Percentiles rank a stretch among this genome's conserved stretches.
These are phyloP conservation scores for Sipha flava DNA, from an alignment of 1,140 invertebrate genomes.

Conservation along the genomic window DNA sequence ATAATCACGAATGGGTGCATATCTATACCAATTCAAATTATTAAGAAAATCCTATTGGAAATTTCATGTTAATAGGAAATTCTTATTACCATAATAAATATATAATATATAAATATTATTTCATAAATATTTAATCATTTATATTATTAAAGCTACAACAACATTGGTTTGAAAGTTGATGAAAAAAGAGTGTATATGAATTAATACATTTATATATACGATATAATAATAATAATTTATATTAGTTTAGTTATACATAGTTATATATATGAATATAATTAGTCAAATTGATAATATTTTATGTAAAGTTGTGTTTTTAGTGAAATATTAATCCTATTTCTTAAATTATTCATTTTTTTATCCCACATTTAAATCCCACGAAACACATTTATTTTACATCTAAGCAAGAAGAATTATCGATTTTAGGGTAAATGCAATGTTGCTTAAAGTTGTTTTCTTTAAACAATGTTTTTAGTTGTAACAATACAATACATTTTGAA, in stretches of 20 bases:
- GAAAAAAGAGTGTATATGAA: no score
- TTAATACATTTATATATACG: no score
- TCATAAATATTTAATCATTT: no score
- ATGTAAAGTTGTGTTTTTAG: neutral
- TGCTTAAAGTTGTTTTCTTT: neutral
- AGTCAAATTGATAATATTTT: neutral
- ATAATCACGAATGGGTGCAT: no score
- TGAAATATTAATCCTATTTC: neutral
- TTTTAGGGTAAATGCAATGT: neutral
- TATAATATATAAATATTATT: no score
- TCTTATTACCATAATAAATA: no score
- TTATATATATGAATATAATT: neutral
- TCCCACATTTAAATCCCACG: neutral
- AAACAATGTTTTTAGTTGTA: neutral
- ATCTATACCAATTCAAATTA: no score
- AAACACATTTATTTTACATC: neutral
- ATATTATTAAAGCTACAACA: no score
- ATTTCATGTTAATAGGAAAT: no score
- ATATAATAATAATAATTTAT: no score
- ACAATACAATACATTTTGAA: neutral
- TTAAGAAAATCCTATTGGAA: no score
- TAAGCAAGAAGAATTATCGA: neutral
- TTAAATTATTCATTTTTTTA: conserved; percentile 4
- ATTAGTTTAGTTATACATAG: neutral
- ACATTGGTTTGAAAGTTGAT: no score